These are phyloP conservation scores for Autographa pulchrina DNA, from an alignment of 2,888 invertebrate species.

Conservation along the genomic window DNA sequence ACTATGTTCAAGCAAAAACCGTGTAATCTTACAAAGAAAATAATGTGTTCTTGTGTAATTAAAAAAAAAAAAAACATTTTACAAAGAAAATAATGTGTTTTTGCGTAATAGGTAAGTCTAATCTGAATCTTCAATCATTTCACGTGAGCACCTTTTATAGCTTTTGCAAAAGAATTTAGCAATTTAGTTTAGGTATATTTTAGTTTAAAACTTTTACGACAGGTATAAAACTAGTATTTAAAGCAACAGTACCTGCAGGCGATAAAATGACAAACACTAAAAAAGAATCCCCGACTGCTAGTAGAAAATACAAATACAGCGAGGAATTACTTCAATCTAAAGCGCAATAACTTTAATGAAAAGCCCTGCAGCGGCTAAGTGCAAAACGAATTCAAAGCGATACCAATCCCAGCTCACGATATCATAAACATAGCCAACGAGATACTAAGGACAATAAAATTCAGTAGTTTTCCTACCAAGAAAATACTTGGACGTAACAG, in stretches of 20 bases:
- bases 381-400: conserved; percentile 55
- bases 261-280: conserved; percentile 6
- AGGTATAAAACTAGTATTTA: background rate
- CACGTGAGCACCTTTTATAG: background rate
- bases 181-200: background rate
- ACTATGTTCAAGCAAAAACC: background rate
- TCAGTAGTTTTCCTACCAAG: conserved; percentile 49
- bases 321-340: conserved; percentile 35
- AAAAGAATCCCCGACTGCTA: conserved; percentile 5
- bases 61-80: no score
- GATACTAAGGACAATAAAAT: conserved; percentile 60
- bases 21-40: background rate
- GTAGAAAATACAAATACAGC: conserved; percentile 30
- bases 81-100: no score
- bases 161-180: no score
- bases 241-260: background rate
- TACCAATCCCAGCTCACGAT: conserved; percentile 47
- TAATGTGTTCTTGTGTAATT: no score
- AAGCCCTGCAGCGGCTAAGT: conserved; percentile 41
- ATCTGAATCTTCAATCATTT: background rate
- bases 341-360: conserved; percentile 46
- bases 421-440: conserved; percentile 58
- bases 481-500: conserved; percentile 61
- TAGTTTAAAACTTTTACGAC: background rate
- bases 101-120: background rate